phyloP scores from a whole-genome alignment of 2,113 vertebrate species.

The Asarcornis scutulata region DNA sequence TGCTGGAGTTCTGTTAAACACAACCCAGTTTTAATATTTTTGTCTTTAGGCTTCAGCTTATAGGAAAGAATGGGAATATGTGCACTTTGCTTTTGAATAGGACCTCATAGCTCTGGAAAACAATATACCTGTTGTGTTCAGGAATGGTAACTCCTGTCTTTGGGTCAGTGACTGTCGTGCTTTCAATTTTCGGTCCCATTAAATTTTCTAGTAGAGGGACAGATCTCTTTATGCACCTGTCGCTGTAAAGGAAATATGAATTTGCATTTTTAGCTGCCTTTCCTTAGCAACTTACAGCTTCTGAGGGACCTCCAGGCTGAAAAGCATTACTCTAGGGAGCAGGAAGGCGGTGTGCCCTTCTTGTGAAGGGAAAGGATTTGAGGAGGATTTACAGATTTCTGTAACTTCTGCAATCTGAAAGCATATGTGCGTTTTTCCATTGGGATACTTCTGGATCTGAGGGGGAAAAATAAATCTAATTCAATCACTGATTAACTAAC shows the following conservation, averaged over 20 bases:
- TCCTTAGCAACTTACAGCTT: background rate
- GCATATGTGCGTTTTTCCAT: background rate
- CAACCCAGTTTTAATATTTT: background rate
- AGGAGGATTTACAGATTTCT: background rate
- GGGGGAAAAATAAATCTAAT: background rate
- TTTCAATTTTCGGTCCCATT: background rate
- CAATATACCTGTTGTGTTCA: background rate
- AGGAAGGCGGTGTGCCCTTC: fast-evolving
- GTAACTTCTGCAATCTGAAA: background rate
- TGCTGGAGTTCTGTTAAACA: background rate
- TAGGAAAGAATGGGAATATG: background rate
- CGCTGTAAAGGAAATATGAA: background rate
- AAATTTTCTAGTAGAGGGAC: background rate
- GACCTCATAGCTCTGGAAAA: background rate
- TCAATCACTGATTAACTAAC: slow-evolving; percentile 1
- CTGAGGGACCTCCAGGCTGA: background rate
- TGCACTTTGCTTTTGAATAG: background rate
- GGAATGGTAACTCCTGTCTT: background rate
- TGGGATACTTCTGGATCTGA: background rate
- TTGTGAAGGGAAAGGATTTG: background rate
- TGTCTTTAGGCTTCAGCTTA: background rate
- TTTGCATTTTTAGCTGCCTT: background rate
- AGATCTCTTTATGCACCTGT: background rate
- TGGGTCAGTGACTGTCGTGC: background rate
- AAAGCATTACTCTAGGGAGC: background rate